These are phyloP conservation scores for Aphrocallistes beatrix DNA, from an alignment of 37 sponge, comb jelly and placozoan species.

Conservation along the genomic window DNA sequence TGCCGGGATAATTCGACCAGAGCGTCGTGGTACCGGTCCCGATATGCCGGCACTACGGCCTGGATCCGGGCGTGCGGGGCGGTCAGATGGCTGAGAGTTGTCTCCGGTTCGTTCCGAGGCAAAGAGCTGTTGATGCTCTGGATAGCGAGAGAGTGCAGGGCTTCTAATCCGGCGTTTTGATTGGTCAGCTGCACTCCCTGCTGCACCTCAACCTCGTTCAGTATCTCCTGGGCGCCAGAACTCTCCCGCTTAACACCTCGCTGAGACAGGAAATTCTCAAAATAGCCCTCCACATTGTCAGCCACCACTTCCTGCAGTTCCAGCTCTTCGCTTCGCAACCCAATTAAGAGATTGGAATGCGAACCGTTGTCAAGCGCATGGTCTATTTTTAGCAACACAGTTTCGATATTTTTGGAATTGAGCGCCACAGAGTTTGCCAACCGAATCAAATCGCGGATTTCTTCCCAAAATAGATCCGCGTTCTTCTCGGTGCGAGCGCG, in stretches of 20 bases:
- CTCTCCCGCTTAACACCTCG: background rate
- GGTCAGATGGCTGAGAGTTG: background rate
- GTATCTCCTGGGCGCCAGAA: background rate
- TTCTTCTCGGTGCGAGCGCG: background rate
- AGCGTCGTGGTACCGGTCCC: background rate
- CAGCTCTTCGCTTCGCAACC: constrained; percentile 5
- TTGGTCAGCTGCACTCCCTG: background rate
- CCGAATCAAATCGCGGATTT: background rate
- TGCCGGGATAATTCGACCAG: background rate
- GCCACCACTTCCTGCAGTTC: background rate
- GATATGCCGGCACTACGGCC: background rate
- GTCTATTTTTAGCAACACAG: background rate
- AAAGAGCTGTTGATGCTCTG: background rate
- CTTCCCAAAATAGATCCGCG: background rate
- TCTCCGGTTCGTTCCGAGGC: background rate
- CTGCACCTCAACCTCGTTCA: background rate
- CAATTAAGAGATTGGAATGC: background rate
- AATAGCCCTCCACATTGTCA: background rate
- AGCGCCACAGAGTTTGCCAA: background rate
- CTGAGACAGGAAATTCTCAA: background rate
- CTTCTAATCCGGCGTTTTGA: background rate
- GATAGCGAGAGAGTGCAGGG: background rate
- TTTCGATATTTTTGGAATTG: background rate
- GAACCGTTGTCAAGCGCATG: background rate
- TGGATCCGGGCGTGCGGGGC: background rate